Percentiles rank a stretch among this genome's conserved stretches.
Conservation (phyloP, 2,113 vertebrate genomes). For the Rhinogobius similis region DNA sequence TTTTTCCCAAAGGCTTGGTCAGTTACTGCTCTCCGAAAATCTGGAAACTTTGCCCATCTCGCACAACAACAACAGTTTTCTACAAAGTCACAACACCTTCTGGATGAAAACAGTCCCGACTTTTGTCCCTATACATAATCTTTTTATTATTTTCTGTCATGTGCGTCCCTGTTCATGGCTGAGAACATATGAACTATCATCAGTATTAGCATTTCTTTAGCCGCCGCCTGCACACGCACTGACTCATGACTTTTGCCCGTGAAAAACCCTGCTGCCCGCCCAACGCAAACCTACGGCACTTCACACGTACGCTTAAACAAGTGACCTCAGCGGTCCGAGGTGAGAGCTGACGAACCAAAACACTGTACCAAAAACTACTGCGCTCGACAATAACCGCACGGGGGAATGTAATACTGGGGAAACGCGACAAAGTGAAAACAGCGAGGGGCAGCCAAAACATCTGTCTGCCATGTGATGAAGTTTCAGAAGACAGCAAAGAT, state of each 20-base stretch:
- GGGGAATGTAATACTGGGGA: too few relatives aligned
- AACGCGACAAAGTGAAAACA: background rate
- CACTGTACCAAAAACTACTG: background rate
- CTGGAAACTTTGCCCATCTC: too few relatives aligned
- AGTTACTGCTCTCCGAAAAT: too few relatives aligned
- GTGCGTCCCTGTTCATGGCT: conserved; percentile 11
- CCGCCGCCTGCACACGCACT: conserved; percentile 14
- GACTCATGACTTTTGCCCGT: conserved; percentile 32
- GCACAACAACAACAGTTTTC: too few relatives aligned
- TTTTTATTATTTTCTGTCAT: too few relatives aligned
- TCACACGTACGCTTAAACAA: conserved; percentile 12
- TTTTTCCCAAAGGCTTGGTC: too few relatives aligned
- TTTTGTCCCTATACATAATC: too few relatives aligned
- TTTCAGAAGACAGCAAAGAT: conserved; percentile 9
- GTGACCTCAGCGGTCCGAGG: background rate
- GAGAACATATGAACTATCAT: conserved; percentile 11
- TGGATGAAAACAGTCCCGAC: too few relatives aligned
- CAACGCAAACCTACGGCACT: conserved; percentile 1
- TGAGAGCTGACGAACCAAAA: background rate
- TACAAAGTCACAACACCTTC: too few relatives aligned
- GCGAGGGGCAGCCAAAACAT: conserved; percentile 23
- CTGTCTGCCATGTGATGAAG: conserved; percentile 25
- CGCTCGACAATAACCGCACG: background rate
- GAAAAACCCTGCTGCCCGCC: conserved; percentile 15
- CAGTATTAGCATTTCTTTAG: conserved; percentile 11